Conservation (phyloP, 2,113 vertebrate species). For the Chaetorhynchus papuensis region DNA sequence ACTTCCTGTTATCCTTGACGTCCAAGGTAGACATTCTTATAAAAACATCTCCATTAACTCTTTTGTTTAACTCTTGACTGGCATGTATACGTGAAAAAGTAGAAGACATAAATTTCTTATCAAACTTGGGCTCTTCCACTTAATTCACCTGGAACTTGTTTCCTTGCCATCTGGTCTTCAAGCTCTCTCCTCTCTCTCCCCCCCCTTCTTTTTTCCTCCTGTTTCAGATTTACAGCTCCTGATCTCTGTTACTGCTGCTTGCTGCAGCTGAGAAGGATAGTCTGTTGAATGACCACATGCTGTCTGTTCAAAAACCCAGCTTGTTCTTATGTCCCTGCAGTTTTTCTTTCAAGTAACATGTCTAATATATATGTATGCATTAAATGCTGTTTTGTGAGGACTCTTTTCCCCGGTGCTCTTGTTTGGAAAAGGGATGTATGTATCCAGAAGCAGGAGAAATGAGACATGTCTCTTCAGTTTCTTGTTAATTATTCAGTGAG, state of each 20-base stretch:
- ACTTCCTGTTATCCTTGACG: neutral
- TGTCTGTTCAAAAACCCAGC: neutral
- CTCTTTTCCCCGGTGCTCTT: neutral
- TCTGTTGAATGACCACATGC: neutral
- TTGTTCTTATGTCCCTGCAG: neutral
- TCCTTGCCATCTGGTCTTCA: neutral
- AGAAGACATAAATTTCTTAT: neutral
- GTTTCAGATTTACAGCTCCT: neutral
- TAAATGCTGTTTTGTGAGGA: neutral
- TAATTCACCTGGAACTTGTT: neutral
- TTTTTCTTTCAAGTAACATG: neutral
- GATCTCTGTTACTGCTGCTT: neutral
- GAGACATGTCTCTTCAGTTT: neutral
- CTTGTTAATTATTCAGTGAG: conserved; percentile 1
- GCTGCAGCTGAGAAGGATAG: neutral
- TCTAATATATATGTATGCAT: neutral
- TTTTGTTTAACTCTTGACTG: neutral
- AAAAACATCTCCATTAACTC: neutral
- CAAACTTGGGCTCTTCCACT: fast-evolving
- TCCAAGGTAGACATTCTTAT: neutral
- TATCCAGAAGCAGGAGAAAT: neutral
- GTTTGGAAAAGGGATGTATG: neutral
- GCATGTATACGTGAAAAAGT: neutral
- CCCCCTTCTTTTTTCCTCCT: neutral
- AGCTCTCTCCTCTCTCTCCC: neutral